Evolutionary conservation across 2,888 invertebrate species (phyloP).

Genomic region (Andrena flavipes): DNA sequence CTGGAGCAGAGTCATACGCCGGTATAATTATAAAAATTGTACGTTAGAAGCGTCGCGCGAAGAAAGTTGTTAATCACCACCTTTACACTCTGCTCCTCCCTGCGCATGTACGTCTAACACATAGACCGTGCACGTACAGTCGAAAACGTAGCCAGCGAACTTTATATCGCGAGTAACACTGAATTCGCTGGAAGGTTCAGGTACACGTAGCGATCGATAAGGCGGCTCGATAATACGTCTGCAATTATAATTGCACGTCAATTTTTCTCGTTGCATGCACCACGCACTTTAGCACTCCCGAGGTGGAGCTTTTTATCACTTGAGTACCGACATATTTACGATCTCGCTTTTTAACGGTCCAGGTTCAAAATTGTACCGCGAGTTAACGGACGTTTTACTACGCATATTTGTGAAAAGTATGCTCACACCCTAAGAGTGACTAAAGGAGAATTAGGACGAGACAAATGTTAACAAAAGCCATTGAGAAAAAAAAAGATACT

Average conservation of each 20-base stretch:
- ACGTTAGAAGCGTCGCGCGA: background rate
- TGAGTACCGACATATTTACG: constrained; percentile 9
- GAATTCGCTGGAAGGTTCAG: constrained; percentile 13
- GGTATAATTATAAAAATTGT: constrained; percentile 18
- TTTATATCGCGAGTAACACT: constrained; percentile 17
- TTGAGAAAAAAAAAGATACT: background rate
- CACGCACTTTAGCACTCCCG: constrained; percentile 23
- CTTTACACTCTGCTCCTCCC: constrained; percentile 13
- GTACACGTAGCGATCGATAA: constrained; percentile 13
- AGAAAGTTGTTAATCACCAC: constrained; percentile 11
- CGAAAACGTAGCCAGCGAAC: background rate
- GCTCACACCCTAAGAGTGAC: constrained; percentile 28
- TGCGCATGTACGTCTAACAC: background rate
- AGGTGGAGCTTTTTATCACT: constrained; percentile 16
- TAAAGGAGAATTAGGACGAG: constrained; percentile 12
- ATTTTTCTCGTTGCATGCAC: constrained; percentile 29
- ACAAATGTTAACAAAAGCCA: background rate
- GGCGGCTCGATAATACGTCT: constrained; percentile 21
- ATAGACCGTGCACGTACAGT: constrained; percentile 6
- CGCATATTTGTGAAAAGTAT: constrained; percentile 8
- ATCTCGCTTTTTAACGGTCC: constrained; percentile 9
- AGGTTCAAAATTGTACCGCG: constrained; percentile 15
- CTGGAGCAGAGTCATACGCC: constrained; percentile 32
- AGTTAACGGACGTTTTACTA: background rate
- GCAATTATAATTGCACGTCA: constrained; percentile 13